Conservation (phyloP, 1,140 invertebrate species). For the Tribolium madens region DNA sequence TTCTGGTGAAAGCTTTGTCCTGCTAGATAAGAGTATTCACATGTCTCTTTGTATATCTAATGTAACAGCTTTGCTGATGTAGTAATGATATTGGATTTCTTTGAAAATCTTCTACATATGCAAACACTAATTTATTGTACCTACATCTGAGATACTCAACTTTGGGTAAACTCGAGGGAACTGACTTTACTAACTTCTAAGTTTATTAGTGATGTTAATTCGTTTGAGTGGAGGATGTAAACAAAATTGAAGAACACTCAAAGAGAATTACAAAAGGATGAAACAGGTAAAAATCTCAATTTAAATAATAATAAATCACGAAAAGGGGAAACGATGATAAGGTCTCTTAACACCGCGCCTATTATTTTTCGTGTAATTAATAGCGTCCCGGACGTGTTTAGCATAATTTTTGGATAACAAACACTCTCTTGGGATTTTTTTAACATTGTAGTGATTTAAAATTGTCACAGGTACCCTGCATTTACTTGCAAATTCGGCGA, state of each 20-base stretch:
- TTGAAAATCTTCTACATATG: not conserved
- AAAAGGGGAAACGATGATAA: not conserved
- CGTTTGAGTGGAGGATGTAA: not conserved
- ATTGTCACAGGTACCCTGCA: not conserved
- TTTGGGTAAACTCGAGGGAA: not conserved
- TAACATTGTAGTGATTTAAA: not conserved
- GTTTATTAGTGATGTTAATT: slow-evolving; percentile 29
- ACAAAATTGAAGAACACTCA: not conserved
- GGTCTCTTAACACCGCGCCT: not conserved
- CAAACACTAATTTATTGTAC: slow-evolving; percentile 5
- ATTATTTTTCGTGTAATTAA: not conserved
- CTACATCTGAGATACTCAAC: slow-evolving; percentile 22
- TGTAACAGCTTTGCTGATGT: not conserved
- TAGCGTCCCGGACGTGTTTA: not conserved
- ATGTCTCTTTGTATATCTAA: slow-evolving; percentile 31
- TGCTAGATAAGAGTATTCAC: slow-evolving; percentile 34
- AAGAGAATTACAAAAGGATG: not conserved
- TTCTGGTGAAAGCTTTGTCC: slow-evolving; percentile 23
- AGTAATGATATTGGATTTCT: not conserved
- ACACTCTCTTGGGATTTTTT: not conserved
- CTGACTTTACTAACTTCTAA: slow-evolving; percentile 4
- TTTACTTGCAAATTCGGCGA: slow-evolving; percentile 34
- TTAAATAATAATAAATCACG: not conserved
- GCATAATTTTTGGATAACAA: not conserved
- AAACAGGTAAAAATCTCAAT: not conserved